Conservation (phyloP, 2,113 vertebrate genomes). For the Leucosticte australis region DNA sequence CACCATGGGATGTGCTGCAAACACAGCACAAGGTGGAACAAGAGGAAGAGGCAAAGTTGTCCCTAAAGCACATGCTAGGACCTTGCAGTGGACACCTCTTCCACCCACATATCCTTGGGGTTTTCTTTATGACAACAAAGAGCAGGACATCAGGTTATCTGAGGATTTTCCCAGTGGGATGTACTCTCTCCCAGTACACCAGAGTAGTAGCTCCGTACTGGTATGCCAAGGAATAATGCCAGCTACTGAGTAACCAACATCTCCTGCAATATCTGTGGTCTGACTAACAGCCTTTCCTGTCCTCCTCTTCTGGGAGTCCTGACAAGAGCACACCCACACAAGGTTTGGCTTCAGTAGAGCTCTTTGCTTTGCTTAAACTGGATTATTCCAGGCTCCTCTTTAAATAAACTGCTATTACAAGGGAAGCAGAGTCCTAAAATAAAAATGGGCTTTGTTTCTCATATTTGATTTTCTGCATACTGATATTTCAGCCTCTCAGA, state of each 20-base stretch:
- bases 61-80: neutral
- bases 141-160: neutral
- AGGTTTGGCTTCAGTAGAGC: slow-evolving; percentile 1
- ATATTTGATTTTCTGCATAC: neutral
- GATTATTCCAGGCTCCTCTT: slow-evolving; percentile 53
- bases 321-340: slow-evolving; percentile 49
- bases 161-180: neutral
- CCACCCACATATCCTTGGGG: neutral
- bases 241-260: slow-evolving; percentile 15
- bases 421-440: slow-evolving; percentile 29
- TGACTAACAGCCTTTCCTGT: slow-evolving; percentile 34
- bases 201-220: neutral
- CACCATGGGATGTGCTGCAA: neutral
- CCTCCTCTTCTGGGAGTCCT: slow-evolving; percentile 35
- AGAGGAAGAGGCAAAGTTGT: neutral
- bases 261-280: neutral
- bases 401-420: slow-evolving; percentile 48
- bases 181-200: neutral
- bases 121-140: neutral
- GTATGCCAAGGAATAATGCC: neutral
- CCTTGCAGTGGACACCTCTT: neutral
- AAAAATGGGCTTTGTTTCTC: slow-evolving; percentile 33
- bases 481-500: slow-evolving; percentile 2
- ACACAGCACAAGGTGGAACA: neutral
- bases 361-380: slow-evolving; percentile 54